phyloP scores from a whole-genome alignment of 1,140 invertebrate species.

The Drosophila leontia region DNA sequence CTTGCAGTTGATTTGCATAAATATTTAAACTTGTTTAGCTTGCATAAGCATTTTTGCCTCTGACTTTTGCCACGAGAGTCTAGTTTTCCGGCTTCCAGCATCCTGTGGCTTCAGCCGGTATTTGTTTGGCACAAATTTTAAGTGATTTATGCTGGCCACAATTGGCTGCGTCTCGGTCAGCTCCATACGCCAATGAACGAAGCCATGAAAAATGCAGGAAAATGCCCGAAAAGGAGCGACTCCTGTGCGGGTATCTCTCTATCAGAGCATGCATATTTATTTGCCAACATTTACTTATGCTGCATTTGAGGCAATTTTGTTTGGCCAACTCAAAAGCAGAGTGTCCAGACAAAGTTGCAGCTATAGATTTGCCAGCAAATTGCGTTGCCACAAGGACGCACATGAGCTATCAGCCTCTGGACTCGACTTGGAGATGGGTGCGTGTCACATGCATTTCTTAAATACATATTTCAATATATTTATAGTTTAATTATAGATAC shows the following conservation, averaged over 20 bases:
- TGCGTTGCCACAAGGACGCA: constrained; percentile 53
- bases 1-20: constrained; percentile 66
- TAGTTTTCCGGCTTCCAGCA: constrained; percentile 30
- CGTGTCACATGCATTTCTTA: not conserved
- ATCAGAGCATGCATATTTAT: constrained; percentile 69
- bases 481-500: not conserved
- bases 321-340: constrained; percentile 67
- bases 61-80: constrained; percentile 67
- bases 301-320: constrained; percentile 72
- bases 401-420: constrained; percentile 39
- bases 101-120: constrained; percentile 70
- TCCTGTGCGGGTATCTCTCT: constrained; percentile 23
- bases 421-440: not conserved
- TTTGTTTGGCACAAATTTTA: constrained; percentile 83
- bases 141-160: constrained; percentile 80
- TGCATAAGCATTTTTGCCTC: constrained; percentile 34
- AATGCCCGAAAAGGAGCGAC: constrained; percentile 19
- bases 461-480: not conserved
- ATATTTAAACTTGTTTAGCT: constrained; percentile 45
- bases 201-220: constrained; percentile 65
- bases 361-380: constrained; percentile 53
- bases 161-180: constrained; percentile 58
- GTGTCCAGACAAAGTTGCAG: constrained; percentile 55
- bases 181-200: constrained; percentile 21
- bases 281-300: constrained; percentile 77